Conservation (phyloP, 2,888 invertebrate species). For the Troilus luridus region DNA sequence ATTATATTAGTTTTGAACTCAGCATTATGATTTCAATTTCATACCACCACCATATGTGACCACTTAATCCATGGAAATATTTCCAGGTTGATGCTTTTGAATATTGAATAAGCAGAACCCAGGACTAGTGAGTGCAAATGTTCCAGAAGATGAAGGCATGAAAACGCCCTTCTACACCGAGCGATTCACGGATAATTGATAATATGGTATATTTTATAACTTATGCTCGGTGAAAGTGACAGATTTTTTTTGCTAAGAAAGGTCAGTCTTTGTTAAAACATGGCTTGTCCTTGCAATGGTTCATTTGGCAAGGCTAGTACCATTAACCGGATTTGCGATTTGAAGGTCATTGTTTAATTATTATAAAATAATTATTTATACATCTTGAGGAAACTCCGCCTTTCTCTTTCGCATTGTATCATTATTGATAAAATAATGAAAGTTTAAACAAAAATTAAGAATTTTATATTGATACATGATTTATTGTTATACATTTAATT, state of each 20-base stretch:
- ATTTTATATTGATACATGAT: no score
- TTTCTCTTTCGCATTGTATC: not conserved
- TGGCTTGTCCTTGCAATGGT: slow-evolving; percentile 40
- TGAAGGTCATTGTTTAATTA: slow-evolving; percentile 41
- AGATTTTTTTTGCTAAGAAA: slow-evolving; percentile 19
- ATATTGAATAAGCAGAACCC: not conserved
- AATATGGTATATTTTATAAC: slow-evolving; percentile 43
- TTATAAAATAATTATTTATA: slow-evolving; percentile 5
- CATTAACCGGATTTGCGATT: slow-evolving; percentile 41
- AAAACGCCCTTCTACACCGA: slow-evolving; percentile 15
- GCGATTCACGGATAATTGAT: slow-evolving; percentile 42
- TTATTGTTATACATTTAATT: no score
- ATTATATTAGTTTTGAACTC: no score
- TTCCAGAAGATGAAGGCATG: not conserved
- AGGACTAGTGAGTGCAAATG: not conserved
- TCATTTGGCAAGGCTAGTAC: slow-evolving; percentile 34
- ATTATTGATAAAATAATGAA: no score
- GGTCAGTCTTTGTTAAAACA: slow-evolving; percentile 41
- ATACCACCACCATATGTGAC: not conserved
- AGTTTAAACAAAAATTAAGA: no score
- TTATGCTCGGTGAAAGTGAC: slow-evolving; percentile 28
- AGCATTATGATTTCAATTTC: no score
- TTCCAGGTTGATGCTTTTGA: not conserved
- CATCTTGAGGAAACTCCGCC: not conserved
- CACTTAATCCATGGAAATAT: no score